phyloP scores from a whole-genome alignment of 2,888 invertebrate species.

The Sisyra nigra region DNA sequence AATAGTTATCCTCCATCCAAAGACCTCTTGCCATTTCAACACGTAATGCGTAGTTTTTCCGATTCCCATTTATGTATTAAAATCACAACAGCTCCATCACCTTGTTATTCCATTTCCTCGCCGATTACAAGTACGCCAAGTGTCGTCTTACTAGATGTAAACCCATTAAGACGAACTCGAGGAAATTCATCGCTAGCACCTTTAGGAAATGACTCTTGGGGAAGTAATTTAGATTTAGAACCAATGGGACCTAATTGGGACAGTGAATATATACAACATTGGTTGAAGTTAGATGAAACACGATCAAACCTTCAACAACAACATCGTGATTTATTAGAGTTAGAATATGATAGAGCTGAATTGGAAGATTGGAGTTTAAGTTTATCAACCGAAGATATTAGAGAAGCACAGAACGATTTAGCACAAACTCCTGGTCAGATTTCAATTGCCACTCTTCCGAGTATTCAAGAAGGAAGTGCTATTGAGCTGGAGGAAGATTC shows the following conservation, averaged over 20 bases:
- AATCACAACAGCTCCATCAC: constrained; percentile 42
- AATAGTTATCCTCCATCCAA: constrained; percentile 59
- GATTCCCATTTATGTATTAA: constrained; percentile 59
- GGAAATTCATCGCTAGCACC: constrained; percentile 27
- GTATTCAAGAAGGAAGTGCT: constrained; percentile 56
- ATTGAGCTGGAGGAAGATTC: constrained; percentile 58
- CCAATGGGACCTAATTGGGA: constrained; percentile 47
- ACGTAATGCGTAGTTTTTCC: constrained; percentile 57
- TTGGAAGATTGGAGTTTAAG: constrained; percentile 67
- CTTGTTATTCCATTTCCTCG: constrained; percentile 34
- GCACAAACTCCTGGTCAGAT: constrained; percentile 44
- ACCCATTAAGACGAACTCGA: constrained; percentile 39
- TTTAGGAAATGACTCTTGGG: constrained; percentile 7
- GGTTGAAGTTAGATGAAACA: constrained; percentile 57
- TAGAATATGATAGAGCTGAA: constrained; percentile 61
- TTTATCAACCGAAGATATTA: constrained; percentile 51
- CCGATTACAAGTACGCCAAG: constrained; percentile 44
- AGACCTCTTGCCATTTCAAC: constrained; percentile 52
- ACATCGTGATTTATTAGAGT: constrained; percentile 48
- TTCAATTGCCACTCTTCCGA: constrained; percentile 46
- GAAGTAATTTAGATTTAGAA: constrained; percentile 26
- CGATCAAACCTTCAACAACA: constrained; percentile 50
- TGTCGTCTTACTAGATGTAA: constrained; percentile 38
- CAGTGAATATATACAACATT: constrained; percentile 58
- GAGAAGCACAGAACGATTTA: constrained; percentile 26